These are phyloP conservation scores for Hippocampus comes DNA, from an alignment of 2,113 vertebrate genomes.

Conservation along the genomic window DNA sequence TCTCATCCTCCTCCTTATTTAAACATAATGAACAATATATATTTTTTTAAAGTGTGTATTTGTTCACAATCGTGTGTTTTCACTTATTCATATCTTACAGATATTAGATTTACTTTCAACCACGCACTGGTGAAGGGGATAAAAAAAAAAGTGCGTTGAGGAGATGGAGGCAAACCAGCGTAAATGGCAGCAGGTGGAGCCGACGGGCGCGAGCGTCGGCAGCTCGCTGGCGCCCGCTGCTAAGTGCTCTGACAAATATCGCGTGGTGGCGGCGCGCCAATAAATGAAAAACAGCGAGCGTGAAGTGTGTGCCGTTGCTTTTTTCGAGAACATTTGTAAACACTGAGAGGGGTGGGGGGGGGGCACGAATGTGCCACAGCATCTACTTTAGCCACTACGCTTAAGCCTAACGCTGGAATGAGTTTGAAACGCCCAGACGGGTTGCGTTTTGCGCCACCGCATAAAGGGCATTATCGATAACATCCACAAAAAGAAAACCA, in stretches of 20 bases:
- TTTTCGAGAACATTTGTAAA: neutral
- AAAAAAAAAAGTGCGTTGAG: neutral
- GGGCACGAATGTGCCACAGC: slow-evolving; percentile 16
- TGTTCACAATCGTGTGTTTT: too few relatives aligned
- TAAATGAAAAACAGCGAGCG: slow-evolving; percentile 45
- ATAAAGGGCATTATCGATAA: too few relatives aligned
- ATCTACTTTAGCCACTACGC: slow-evolving; percentile 29
- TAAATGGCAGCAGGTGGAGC: slow-evolving; percentile 23
- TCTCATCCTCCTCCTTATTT: too few relatives aligned
- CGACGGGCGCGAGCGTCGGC: slow-evolving; percentile 43
- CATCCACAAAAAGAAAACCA: too few relatives aligned
- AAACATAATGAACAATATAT: too few relatives aligned
- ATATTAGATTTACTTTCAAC: too few relatives aligned
- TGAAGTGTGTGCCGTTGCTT: neutral
- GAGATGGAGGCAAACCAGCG: neutral
- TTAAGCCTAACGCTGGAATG: too few relatives aligned
- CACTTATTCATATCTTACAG: too few relatives aligned
- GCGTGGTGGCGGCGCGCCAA: slow-evolving; percentile 63
- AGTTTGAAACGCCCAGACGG: too few relatives aligned
- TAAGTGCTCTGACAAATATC: slow-evolving; percentile 69
- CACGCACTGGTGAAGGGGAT: too few relatives aligned
- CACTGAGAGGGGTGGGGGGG: neutral
- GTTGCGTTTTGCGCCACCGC: too few relatives aligned
- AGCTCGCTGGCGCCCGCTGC: slow-evolving; percentile 46
- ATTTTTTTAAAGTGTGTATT: too few relatives aligned